Base-by-base conservation (phyloP, 2,113 vertebrate species). In the Megalops atlanticus region DNA sequence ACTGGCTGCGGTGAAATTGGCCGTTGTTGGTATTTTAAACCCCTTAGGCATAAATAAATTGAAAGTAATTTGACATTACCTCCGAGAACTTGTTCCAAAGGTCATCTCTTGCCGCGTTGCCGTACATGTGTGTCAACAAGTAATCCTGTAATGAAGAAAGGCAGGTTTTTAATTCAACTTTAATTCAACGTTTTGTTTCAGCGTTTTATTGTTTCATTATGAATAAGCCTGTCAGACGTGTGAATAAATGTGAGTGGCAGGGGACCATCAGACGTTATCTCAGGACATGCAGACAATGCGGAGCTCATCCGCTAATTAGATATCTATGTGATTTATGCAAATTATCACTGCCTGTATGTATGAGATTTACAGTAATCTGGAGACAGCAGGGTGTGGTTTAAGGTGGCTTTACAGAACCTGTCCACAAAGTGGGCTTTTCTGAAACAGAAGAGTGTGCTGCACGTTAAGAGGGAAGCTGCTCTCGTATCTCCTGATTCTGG, bases 101-200 rank as follows among this genome's bases (percentile, higher is more conserved):
- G 93, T 98, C 97, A 72, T 96, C 96, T 90, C 97, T 94, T 85
- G 94, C 97, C 64, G 97, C 97, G 85, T 98, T 98, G 84, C 96
- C 91, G 88, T 96, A 98, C 90, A 97, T 98, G 89, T 98, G 96
- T 91, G 96, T 96, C 87, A 94, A 96, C 93, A 98, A 93, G 85
- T 96, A 98, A 89, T 97, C 96, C 97, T 98, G 90, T 35, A 92
- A 89, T 83, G 72, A 79, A 89, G 86, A 86, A 64, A 82, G 10
- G 27, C 49, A 73, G 33, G 18, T 15, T 52, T 64, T 39, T 43
- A 21, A 18, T 75, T 24, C 52, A 58, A n/a, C n/a, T 72, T 5
- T 69, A 69, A 14, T 18, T 33, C 7, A 1, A 11, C 21, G 3
- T 16, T 69, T 69, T 69, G 24, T 69, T 8, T 27, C 64, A 27